These are phyloP conservation scores for Crax fasciolata DNA, from an alignment of 2,797 vertebrate genomes.

Conservation along the genomic window DNA sequence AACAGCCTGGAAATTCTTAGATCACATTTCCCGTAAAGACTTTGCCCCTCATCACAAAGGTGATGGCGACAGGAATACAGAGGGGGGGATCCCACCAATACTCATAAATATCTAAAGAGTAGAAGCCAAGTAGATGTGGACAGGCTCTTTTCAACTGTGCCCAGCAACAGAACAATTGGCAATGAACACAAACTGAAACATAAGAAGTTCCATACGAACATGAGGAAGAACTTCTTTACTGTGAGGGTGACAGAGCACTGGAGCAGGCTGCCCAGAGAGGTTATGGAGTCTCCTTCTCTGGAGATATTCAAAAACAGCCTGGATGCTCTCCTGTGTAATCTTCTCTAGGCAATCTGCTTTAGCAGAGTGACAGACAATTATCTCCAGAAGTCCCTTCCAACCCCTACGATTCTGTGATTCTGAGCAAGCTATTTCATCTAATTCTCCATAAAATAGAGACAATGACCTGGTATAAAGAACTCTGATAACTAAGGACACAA, in stretches of 20 bases:
- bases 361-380: background rate
- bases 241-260: background rate
- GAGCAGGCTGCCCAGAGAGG: background rate
- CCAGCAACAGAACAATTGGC: background rate
- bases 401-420: background rate
- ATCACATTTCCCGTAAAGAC: background rate
- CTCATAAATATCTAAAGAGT: background rate
- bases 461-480: background rate
- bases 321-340: background rate
- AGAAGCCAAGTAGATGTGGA: background rate
- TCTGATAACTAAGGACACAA: background rate
- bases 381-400: background rate
- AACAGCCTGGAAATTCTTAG: background rate
- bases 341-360: background rate
- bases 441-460: background rate
- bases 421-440: background rate
- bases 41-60: background rate
- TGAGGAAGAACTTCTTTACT: background rate
- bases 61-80: background rate
- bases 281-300: too few species aligned
- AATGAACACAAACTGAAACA: background rate
- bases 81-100: background rate
- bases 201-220: background rate
- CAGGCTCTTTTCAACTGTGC: too few species aligned
- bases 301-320: background rate